Evolutionary conservation across 2,113 vertebrate genomes (phyloP).

Genomic region (Rhodinocichla rosea): DNA sequence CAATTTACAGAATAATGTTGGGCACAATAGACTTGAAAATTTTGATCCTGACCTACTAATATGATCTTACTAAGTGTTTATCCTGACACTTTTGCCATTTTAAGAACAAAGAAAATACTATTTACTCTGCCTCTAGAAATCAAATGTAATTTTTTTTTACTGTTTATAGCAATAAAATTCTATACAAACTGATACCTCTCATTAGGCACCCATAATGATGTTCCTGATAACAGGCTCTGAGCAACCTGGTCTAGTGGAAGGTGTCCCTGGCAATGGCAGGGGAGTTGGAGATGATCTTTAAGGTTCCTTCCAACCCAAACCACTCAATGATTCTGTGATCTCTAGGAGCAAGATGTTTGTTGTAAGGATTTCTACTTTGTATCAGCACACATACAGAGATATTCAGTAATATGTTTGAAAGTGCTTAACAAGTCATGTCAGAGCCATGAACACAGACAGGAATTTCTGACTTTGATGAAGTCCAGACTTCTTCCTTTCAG

Average conservation of each 20-base stretch:
- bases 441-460: background rate
- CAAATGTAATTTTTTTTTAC: background rate
- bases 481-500: background rate
- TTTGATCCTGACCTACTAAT: background rate
- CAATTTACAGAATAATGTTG: background rate
- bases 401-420: background rate
- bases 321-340: background rate
- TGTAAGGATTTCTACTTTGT: background rate
- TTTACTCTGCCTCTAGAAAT: background rate
- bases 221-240: background rate
- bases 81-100: background rate
- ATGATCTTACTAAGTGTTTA: background rate
- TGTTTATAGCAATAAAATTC: background rate
- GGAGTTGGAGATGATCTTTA: background rate
- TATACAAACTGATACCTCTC: background rate
- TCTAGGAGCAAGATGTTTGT: background rate
- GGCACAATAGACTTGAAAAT: background rate
- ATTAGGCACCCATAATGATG: background rate
- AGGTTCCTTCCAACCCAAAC: background rate
- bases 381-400: background rate
- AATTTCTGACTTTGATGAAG: background rate
- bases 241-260: background rate
- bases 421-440: background rate
- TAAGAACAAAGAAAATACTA: background rate
- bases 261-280: background rate